Evolutionary conservation across 2,888 invertebrate genomes (phyloP).

Genomic region (Operophtera brumata): DNA sequence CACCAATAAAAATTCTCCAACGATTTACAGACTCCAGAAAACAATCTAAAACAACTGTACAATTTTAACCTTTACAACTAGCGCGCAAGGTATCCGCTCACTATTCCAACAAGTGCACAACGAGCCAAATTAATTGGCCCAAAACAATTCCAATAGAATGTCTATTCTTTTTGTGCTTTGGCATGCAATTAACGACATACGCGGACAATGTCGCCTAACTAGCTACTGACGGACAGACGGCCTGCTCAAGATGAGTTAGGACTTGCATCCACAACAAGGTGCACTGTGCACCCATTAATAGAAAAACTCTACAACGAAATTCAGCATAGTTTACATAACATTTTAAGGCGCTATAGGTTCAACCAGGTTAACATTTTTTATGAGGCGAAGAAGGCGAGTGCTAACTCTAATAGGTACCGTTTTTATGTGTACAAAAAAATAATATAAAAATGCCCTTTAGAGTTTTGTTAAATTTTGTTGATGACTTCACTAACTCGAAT

Average conservation of each 20-base stretch:
- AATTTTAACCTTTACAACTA: slow-evolving; percentile 2
- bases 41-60: neutral
- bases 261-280: neutral
- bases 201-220: slow-evolving; percentile 10
- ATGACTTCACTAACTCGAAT: no score
- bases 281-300: neutral
- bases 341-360: no score
- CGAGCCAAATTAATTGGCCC: slow-evolving; percentile 10
- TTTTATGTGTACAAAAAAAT: no score
- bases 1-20: no score
- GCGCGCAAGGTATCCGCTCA: neutral
- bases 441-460: no score
- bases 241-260: neutral
- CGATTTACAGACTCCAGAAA: no score
- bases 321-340: no score
- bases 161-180: slow-evolving; percentile 11
- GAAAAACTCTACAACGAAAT: no score
- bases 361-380: no score
- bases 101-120: slow-evolving; percentile 9
- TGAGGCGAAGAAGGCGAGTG: no score
- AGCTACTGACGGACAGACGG: slow-evolving; percentile 13
- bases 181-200: slow-evolving; percentile 14
- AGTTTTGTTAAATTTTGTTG: no score
- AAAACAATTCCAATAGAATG: slow-evolving; percentile 5
- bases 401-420: no score